Evolutionary conservation across 2,888 invertebrate genomes (phyloP).

Genomic region (Pyrrhia umbra): DNA sequence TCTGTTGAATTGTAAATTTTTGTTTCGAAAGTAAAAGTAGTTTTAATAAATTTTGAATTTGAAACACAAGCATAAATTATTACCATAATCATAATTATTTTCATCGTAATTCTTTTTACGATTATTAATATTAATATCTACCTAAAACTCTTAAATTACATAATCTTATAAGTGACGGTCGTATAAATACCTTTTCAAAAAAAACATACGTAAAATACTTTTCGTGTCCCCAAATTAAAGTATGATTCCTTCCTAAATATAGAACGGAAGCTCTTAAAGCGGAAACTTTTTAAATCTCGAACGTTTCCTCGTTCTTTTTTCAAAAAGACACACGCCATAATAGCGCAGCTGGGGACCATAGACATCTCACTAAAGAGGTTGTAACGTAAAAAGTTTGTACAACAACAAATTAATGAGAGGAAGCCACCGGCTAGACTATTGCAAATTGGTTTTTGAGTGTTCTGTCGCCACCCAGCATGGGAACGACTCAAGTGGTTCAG

Average conservation of each 20-base stretch:
- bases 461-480: slow-evolving; percentile 89
- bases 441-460: slow-evolving; percentile 87
- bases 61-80: background rate
- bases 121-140: slow-evolving; percentile 32
- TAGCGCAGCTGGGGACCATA: slow-evolving; percentile 76
- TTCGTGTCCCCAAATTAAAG: slow-evolving; percentile 59
- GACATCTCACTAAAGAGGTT: slow-evolving; percentile 65
- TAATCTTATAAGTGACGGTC: slow-evolving; percentile 13
- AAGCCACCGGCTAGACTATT: slow-evolving; percentile 85
- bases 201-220: slow-evolving; percentile 51
- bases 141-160: slow-evolving; percentile 29
- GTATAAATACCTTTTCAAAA: slow-evolving; percentile 24
- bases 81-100: too few species aligned
- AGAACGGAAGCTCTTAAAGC: slow-evolving; percentile 61
- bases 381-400: slow-evolving; percentile 65
- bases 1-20: background rate
- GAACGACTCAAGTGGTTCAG: slow-evolving; percentile 78
- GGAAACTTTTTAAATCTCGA: slow-evolving; percentile 70
- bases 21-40: too few species aligned
- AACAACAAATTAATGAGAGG: slow-evolving; percentile 71
- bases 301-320: slow-evolving; percentile 72
- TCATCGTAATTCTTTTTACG: slow-evolving; percentile 27
- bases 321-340: slow-evolving; percentile 79
- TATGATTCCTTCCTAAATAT: slow-evolving; percentile 63
- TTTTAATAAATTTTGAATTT: background rate